Conservation (phyloP, 2,113 vertebrate genomes). For the Dasyornis broadbenti region DNA sequence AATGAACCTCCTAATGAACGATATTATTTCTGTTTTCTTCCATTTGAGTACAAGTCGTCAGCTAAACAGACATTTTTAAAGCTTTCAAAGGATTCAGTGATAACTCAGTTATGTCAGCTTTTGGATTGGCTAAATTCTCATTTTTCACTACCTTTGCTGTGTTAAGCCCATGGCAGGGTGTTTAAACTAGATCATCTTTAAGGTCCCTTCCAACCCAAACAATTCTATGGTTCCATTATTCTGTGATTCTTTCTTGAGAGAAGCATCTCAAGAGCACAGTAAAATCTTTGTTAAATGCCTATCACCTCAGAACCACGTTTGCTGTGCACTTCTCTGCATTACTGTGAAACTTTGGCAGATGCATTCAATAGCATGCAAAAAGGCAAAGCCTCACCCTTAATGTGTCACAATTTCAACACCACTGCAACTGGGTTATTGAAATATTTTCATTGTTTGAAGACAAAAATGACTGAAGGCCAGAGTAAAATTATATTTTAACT, state of each 20-base stretch:
- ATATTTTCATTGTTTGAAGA: not conserved
- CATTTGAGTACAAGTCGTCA: not conserved
- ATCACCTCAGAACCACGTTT: accelerated
- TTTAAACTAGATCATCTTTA: not conserved
- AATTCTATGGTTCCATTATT: not conserved
- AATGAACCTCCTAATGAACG: not conserved
- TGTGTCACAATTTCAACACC: not conserved
- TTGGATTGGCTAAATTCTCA: not conserved
- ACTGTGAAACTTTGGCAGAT: not conserved
- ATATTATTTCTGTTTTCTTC: not conserved
- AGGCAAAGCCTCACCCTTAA: not conserved
- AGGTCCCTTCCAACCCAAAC: not conserved
- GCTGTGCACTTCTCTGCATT: not conserved
- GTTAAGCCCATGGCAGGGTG: not conserved
- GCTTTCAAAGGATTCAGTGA: not conserved
- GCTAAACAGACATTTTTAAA: not conserved
- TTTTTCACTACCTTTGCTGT: not conserved
- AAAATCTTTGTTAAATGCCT: not conserved
- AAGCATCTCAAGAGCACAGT: not conserved
- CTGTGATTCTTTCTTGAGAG: not conserved
- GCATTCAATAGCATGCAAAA: not conserved
- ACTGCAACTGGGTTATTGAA: not conserved
- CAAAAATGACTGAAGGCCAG: not conserved
- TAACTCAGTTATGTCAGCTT: not conserved
- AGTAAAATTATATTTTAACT: not conserved